A percentile compares a stretch with the other conserved stretches of the same genome.
These are phyloP conservation scores for Abrostola triplasia DNA, from an alignment of 2,888 invertebrate genomes.

Conservation along the genomic window DNA sequence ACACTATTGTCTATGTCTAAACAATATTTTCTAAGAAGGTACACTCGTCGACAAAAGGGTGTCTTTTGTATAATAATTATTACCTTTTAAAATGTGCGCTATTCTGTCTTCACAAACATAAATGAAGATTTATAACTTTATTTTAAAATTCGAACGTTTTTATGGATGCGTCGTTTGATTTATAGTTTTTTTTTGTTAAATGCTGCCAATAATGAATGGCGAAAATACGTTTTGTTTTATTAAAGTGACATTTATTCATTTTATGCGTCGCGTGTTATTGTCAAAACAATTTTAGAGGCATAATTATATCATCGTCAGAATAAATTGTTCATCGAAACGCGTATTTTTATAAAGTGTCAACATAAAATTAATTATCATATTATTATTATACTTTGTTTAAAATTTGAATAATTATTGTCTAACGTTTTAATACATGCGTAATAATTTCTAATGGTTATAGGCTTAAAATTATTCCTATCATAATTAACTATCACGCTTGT, in stretches of 20 bases:
- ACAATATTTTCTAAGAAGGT: conserved; percentile 70
- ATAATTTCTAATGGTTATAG: no score
- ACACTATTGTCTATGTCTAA: conserved; percentile 61
- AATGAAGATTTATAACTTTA: conserved; percentile 58
- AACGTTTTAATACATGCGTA: no score
- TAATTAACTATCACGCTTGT: no score
- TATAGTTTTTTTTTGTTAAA: conserved; percentile 38
- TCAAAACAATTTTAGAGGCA: conserved; percentile 22
- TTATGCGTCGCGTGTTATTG: conserved; percentile 17
- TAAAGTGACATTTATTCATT: background rate
- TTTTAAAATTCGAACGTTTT: conserved; percentile 56
- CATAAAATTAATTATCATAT: conserved; percentile 33
- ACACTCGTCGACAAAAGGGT: conserved; percentile 49
- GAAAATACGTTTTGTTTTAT: background rate
- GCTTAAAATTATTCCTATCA: no score
- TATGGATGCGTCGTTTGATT: conserved; percentile 53
- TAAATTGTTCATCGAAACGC: conserved; percentile 12
- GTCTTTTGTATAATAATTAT: conserved; percentile 67
- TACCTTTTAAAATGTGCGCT: conserved; percentile 64
- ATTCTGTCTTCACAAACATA: conserved; percentile 55
- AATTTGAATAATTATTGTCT: no score
- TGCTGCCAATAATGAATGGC: conserved; percentile 12
- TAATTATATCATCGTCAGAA: conserved; percentile 33
- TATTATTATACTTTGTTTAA: no score
- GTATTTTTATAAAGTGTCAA: conserved; percentile 30